These are phyloP conservation scores for Mionectes macconnelli DNA, from an alignment of 2,113 vertebrate species.

Conservation along the genomic window DNA sequence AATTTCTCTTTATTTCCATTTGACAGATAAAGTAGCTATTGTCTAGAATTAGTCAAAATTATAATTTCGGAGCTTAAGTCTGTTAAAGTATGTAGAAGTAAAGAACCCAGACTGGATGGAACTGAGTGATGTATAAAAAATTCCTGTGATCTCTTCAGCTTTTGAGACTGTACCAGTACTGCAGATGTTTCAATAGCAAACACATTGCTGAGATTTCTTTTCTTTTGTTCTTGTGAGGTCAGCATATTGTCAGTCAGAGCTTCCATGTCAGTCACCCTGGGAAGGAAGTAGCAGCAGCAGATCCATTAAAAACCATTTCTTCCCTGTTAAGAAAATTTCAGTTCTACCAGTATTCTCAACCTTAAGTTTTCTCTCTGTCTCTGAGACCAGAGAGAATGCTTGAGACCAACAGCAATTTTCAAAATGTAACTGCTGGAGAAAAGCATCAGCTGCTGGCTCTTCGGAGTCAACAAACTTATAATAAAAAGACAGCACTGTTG, in stretches of 20 bases:
- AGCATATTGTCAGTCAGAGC: background rate
- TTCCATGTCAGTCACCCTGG: background rate
- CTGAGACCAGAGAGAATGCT: background rate
- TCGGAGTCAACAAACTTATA: background rate
- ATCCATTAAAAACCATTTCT: background rate
- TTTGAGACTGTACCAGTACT: background rate
- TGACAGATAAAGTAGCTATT: background rate
- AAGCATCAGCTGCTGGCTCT: background rate
- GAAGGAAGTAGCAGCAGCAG: background rate
- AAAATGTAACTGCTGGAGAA: background rate
- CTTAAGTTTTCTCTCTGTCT: background rate
- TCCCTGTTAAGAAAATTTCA: background rate
- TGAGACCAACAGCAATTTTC: background rate
- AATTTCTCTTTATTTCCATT: background rate
- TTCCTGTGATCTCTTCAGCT: background rate
- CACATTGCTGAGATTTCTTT: background rate
- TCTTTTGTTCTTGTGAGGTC: background rate
- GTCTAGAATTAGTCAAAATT: background rate
- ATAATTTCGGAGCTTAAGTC: background rate
- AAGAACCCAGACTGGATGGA: background rate
- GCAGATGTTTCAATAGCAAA: background rate
- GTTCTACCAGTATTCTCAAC: background rate
- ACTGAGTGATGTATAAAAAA: background rate
- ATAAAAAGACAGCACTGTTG: background rate
- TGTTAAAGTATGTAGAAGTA: background rate